Base-by-base conservation (phyloP, 2,113 vertebrate species). In the Malurus elegans region DNA sequence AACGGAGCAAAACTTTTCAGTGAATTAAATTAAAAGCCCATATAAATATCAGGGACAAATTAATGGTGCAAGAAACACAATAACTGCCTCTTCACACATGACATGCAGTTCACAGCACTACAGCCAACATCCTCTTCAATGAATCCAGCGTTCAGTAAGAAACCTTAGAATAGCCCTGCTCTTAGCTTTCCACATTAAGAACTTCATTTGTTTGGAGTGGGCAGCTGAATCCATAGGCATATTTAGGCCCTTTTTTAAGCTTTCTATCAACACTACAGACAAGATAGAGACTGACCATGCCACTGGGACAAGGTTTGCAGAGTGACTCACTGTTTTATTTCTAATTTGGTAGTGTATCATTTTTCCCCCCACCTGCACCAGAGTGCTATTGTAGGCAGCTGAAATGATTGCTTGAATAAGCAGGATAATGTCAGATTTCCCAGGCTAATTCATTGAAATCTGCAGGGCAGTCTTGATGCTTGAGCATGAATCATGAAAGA, bases 291-390 rank as follows among this genome's bases (percentile, higher is more conserved):
- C 51, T 90, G 87, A 65, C 74, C 71, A 18, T 40, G 24, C 38
- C 42, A 58, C 47, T 70, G 26, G 38, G 53, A 75, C 45, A 44
- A 88, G 50, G 67, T 72, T 64, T 95, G 32, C 14, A 66, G 65
- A 53, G 65, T 93, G 81, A 85, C 62, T 90, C 85, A 82, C 64
- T 74, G 53, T 44, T 93, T 82, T 65, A 79, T 95, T 95, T 92
- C 93, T 95, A 40, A 54, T 93, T 76, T 85, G 42, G 74, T 79
- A 47, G 36, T 28, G 44, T 91, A 93, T 82, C 75, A 18, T 79
- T 86, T 91, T 61, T 2, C 26, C 34, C 40, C 28, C 42, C 70
- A 75, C 84, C 66, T 88, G 81, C 66, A 58, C 66, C 32, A 8
- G 65, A 29, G 79, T 70, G 56, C 75, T 51, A 60, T 62, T 74